phyloP scores from a whole-genome alignment of 2,797 vertebrate species.

The Muscicapa striata region DNA sequence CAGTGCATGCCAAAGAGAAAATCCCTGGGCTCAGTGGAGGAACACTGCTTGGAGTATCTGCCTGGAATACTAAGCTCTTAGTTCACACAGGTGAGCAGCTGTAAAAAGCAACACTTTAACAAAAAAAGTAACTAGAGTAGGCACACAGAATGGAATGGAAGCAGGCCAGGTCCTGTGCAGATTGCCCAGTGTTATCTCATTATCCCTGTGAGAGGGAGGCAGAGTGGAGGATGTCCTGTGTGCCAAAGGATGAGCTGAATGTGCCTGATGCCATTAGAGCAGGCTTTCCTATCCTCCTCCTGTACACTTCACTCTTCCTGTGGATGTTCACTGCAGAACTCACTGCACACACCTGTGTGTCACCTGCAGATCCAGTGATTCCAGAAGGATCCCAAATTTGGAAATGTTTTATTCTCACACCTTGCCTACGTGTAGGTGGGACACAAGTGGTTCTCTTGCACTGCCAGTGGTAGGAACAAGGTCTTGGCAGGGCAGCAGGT shows the following conservation, averaged over 20 bases:
- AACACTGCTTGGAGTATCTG: background rate
- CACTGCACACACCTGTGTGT: background rate
- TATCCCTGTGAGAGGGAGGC: background rate
- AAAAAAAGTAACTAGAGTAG: background rate
- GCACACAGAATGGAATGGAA: background rate
- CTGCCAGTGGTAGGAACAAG: background rate
- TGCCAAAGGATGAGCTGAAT: background rate
- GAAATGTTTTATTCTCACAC: background rate
- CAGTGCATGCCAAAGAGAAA: background rate
- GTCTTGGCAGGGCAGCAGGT: background rate
- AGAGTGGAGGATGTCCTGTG: background rate
- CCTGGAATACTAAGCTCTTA: background rate
- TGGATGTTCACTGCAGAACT: background rate
- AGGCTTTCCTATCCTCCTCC: background rate
- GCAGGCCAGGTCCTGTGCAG: background rate
- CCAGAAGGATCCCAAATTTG: background rate
- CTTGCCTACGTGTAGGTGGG: rapidly evolving
- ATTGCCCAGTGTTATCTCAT: background rate
- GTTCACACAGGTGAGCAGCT: background rate
- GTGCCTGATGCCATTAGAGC: background rate
- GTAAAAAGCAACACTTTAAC: background rate
- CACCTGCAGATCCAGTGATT: background rate
- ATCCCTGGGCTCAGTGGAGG: background rate
- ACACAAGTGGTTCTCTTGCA: background rate
- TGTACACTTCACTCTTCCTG: rapidly evolving